A percentile compares a stretch with the other conserved stretches of the same genome.
Conservation (phyloP, 2,113 vertebrate genomes). For the Strigops habroptila region DNA sequence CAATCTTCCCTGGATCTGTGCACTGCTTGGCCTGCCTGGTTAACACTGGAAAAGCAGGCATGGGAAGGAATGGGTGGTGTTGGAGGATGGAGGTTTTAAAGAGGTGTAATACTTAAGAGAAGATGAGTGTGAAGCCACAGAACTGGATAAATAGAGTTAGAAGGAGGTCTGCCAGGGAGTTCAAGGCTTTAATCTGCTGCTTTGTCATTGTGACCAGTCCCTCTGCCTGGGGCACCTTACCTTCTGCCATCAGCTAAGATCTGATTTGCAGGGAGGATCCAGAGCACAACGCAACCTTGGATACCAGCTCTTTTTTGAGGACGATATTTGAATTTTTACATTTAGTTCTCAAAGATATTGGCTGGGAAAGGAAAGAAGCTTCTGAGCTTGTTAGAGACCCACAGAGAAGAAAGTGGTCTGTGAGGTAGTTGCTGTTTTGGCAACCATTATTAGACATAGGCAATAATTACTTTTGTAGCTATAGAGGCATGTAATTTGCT, state of each 20-base stretch:
- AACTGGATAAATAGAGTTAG: not conserved
- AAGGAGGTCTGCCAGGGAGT: not conserved
- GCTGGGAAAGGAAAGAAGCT: not conserved
- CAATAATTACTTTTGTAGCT: conserved; percentile 36
- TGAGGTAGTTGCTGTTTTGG: conserved; percentile 36
- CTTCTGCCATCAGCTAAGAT: not conserved
- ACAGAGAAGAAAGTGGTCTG: not conserved
- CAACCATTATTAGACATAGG: not conserved
- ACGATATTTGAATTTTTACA: not conserved
- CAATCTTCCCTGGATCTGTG: not conserved
- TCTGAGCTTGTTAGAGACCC: not conserved
- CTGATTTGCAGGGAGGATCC: not conserved
- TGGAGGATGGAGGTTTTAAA: not conserved
- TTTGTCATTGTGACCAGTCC: not conserved
- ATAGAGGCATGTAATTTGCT: conserved; percentile 34
- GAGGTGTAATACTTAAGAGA: not conserved
- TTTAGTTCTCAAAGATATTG: not conserved
- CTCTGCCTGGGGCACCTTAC: not conserved
- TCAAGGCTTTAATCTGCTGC: not conserved
- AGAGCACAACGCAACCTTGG: not conserved
- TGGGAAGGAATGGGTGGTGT: not conserved
- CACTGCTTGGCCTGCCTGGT: not conserved
- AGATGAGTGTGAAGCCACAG: not conserved
- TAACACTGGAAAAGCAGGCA: not conserved
- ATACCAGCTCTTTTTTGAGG: not conserved